Conservation (phyloP, 2,113 vertebrate species). For the Sterrhoptilus dennistouni region DNA sequence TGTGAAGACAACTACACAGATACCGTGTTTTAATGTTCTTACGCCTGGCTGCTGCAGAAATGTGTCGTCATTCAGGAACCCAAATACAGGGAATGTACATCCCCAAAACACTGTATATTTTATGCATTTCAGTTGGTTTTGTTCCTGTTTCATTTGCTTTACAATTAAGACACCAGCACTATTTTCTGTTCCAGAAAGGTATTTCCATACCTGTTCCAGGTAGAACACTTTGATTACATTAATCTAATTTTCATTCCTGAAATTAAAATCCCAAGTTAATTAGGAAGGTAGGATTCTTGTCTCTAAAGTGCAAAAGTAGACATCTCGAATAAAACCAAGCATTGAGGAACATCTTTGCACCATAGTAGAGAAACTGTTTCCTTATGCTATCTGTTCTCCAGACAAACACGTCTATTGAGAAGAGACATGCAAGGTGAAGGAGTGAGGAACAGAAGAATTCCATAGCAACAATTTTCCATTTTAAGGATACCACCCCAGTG, state of each 20-base stretch:
- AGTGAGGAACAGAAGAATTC: background rate
- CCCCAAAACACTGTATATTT: background rate
- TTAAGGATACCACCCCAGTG: background rate
- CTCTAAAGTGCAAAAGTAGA: background rate
- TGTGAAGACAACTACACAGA: background rate
- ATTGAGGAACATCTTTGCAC: background rate
- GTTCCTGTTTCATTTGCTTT: background rate
- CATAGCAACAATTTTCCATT: background rate
- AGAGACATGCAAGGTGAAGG: background rate
- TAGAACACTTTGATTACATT: background rate
- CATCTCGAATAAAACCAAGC: background rate
- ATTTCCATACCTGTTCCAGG: background rate
- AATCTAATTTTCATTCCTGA: background rate
- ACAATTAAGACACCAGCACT: background rate
- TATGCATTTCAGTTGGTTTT: background rate
- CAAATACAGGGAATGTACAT: background rate
- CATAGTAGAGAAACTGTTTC: background rate
- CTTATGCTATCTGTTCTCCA: background rate
- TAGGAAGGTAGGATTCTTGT: background rate
- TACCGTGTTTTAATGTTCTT: background rate
- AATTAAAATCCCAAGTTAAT: background rate
- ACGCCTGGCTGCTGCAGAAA: background rate
- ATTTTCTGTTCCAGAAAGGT: background rate
- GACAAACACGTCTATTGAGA: background rate
- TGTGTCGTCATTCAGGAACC: accelerated